Conservation (phyloP, 2,113 vertebrate genomes). For the Etheostoma cragini region DNA sequence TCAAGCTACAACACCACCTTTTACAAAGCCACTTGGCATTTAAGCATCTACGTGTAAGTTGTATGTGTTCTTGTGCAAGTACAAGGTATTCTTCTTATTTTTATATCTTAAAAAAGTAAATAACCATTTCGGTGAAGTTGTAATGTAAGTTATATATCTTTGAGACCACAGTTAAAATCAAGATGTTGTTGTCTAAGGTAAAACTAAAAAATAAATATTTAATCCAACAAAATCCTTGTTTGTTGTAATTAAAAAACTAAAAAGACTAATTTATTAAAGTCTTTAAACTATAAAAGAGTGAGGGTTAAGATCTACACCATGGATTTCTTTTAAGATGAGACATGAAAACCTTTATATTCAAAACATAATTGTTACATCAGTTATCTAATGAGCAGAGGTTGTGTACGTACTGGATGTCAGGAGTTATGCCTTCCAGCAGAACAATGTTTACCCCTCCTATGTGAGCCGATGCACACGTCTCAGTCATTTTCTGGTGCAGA, state of each 20-base stretch:
- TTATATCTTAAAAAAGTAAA: neutral
- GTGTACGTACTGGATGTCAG: slow-evolving; percentile 95
- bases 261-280: neutral
- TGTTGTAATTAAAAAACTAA: neutral
- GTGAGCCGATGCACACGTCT: slow-evolving; percentile 97
- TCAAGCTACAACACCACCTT: neutral
- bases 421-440: slow-evolving; percentile 95
- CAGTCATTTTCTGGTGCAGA: slow-evolving; percentile 98
- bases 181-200: neutral
- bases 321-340: neutral
- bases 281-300: neutral
- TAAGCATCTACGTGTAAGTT: neutral
- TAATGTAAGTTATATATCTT: neutral
- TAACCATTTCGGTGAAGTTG: neutral
- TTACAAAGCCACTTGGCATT: neutral
- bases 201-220: neutral
- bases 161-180: neutral
- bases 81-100: neutral
- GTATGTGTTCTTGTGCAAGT: neutral
- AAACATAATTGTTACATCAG: neutral
- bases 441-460: slow-evolving; percentile 98
- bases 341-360: neutral
- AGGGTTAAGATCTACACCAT: neutral
- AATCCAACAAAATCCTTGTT: neutral
- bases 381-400: neutral